Evolutionary conservation across 2,888 invertebrate genomes (phyloP).

Genomic region (Drosophila algonquin): DNA sequence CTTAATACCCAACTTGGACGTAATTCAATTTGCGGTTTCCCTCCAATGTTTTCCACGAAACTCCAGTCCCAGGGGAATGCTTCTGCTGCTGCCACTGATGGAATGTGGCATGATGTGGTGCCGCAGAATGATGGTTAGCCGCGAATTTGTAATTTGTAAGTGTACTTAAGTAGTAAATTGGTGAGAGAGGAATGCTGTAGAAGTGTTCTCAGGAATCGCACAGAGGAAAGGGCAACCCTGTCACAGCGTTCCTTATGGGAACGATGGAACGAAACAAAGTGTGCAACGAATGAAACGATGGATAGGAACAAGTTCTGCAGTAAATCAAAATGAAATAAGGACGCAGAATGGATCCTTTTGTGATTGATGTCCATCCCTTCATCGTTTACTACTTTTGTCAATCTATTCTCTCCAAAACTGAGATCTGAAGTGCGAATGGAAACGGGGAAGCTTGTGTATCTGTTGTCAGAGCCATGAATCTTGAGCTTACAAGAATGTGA

Average conservation of each 20-base stretch:
- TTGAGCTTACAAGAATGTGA: background rate
- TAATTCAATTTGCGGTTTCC: slow-evolving; percentile 75
- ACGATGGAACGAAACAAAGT: too few species aligned
- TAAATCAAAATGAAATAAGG: too few species aligned
- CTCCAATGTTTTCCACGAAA: slow-evolving; percentile 14
- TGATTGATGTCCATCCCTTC: background rate
- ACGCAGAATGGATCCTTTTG: background rate
- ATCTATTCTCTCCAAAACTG: background rate
- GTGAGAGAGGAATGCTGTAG: slow-evolving; percentile 2
- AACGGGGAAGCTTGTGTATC: background rate
- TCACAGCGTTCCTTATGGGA: background rate
- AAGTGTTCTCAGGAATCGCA: slow-evolving; percentile 16
- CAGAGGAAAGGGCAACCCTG: background rate
- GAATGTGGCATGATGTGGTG: slow-evolving; percentile 31
- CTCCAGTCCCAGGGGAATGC: slow-evolving; percentile 26
- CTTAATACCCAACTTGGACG: slow-evolving; percentile 54
- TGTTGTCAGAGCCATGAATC: background rate
- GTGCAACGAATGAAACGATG: background rate
- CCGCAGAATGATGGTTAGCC: slow-evolving; percentile 11
- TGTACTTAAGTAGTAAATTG: slow-evolving; percentile 42
- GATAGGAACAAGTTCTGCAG: background rate
- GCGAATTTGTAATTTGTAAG: slow-evolving; percentile 40
- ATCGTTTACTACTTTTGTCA: background rate
- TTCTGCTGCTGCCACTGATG: background rate
- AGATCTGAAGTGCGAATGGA: background rate